Conservation (phyloP, 2,113 vertebrate genomes). For the Syrmaticus mikado region DNA sequence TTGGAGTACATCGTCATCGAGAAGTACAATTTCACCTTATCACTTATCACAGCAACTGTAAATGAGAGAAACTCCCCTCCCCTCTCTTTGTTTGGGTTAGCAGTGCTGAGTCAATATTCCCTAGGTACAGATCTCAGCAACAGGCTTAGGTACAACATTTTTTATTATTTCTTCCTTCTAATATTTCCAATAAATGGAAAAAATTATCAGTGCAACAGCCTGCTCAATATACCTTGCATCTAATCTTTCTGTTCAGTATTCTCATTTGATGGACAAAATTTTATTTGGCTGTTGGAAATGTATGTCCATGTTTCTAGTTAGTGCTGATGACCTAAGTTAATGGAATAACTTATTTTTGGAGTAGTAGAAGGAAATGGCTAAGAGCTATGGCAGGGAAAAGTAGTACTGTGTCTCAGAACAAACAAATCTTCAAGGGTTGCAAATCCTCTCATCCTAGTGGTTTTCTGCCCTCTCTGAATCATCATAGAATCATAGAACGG, state of each 20-base stretch:
- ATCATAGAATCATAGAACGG: too few relatives aligned
- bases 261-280: not conserved
- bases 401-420: not conserved
- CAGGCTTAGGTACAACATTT: not conserved
- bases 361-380: not conserved
- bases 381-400: not conserved
- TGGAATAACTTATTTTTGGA: not conserved
- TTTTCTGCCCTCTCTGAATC: not conserved
- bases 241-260: not conserved
- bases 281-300: not conserved
- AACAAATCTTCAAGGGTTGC: not conserved
- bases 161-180: not conserved
- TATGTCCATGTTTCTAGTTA: not conserved
- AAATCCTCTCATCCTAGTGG: not conserved
- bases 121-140: not conserved
- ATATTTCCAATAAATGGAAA: not conserved
- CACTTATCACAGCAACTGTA: not conserved
- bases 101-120: not conserved
- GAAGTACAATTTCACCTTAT: not conserved
- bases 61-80: not conserved
- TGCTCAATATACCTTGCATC: not conserved
- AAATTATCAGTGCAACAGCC: not conserved
- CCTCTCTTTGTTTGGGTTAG: not conserved
- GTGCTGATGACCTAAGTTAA: not conserved
- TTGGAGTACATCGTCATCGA: not conserved